Evolutionary conservation across 2,888 invertebrate genomes (phyloP).

Genomic region (Tenthredo notha): DNA sequence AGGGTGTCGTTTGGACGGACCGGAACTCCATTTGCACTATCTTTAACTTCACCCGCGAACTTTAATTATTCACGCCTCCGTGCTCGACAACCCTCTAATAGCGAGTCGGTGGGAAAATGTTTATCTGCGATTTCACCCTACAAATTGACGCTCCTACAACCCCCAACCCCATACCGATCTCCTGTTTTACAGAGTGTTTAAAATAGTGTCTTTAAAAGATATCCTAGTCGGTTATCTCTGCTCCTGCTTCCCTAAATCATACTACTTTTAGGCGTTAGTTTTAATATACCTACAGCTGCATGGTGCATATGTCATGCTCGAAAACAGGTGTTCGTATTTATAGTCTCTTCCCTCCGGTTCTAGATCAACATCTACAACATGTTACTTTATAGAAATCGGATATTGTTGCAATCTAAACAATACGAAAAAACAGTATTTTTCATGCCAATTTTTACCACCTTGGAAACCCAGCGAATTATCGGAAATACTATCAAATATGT

Average conservation of each 20-base stretch:
- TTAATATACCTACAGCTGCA: slow-evolving; percentile 14
- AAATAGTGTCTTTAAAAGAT: slow-evolving; percentile 35
- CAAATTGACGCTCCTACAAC: slow-evolving; percentile 38
- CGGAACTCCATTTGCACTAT: slow-evolving; percentile 71
- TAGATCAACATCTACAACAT: not conserved
- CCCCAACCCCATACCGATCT: not conserved
- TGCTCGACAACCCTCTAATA: slow-evolving; percentile 46
- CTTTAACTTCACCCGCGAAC: slow-evolving; percentile 59
- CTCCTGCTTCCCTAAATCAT: not conserved
- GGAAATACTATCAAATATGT: not conserved
- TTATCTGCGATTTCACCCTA: slow-evolving; percentile 51
- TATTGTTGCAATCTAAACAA: not conserved
- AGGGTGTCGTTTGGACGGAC: slow-evolving; percentile 67
- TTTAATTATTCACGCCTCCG: slow-evolving; percentile 55
- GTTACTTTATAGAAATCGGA: not conserved
- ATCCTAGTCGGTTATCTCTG: not conserved
- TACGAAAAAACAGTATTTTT: not conserved
- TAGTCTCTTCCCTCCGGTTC: not conserved
- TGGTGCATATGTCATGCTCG: not conserved
- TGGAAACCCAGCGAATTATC: not conserved
- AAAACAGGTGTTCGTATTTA: slow-evolving; percentile 17
- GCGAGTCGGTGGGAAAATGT: slow-evolving; percentile 45
- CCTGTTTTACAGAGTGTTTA: slow-evolving; percentile 3
- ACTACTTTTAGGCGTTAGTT: not conserved
- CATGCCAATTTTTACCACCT: no score